Evolutionary conservation across 2,113 vertebrate genomes (phyloP).

Genomic region (Bos taurus): ARS-UCD2.0 NC_037328.1:95817001-95817500

Average conservation of each 20-base stretch:
- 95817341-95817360: background rate
- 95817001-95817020: background rate
- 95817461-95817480: background rate
- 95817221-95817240: background rate
- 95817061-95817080: background rate
- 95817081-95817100: background rate
- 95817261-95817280: background rate
- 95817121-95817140: background rate
- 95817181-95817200: background rate
- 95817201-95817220: background rate
- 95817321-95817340: background rate
- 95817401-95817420: background rate
- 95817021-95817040: background rate
- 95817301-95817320: background rate
- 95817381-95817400: background rate
- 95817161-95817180: background rate
- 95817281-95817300: background rate
- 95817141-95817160: background rate
- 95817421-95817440: background rate
- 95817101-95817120: background rate
- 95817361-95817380: background rate
- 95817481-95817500: no score
- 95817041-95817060: background rate
- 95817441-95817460: background rate
- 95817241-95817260: background rate